These are phyloP conservation scores for Boloria selene DNA, from an alignment of 2,888 invertebrate genomes.

Conservation along the genomic window DNA sequence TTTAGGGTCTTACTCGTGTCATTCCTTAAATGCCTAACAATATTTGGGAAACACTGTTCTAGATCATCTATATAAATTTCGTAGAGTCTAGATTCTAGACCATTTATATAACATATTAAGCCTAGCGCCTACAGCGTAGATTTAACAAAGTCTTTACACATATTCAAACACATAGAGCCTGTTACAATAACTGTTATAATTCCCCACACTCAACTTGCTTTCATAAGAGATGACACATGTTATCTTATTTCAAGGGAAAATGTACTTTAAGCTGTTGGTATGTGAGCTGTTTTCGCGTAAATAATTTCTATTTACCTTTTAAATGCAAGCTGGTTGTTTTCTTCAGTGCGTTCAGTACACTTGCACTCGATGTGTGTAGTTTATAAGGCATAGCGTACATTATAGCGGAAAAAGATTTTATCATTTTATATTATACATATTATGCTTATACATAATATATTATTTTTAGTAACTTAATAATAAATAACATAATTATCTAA, in stretches of 20 bases:
- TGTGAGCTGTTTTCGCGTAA: conserved; percentile 1
- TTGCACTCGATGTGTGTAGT: conserved; percentile 29
- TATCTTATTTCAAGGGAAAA: not conserved
- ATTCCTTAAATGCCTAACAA: no score
- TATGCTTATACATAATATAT: no score
- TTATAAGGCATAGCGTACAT: conserved; percentile 19
- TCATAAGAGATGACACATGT: conserved; percentile 8
- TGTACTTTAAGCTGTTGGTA: not conserved
- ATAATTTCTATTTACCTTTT: conserved; percentile 10
- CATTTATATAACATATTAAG: not conserved
- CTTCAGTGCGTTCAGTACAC: conserved; percentile 38
- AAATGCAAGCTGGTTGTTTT: conserved; percentile 6
- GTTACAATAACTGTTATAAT: conserved; percentile 15
- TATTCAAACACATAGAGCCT: conserved; percentile 12
- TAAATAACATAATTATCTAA: no score
- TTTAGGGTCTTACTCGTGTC: no score
- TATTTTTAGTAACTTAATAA: no score
- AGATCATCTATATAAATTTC: no score
- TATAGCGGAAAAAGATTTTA: not conserved
- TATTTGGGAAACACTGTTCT: no score
- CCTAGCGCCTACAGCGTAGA: not conserved
- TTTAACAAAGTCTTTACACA: conserved; percentile 12
- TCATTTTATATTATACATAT: not conserved
- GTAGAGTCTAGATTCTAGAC: not conserved
- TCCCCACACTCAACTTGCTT: conserved; percentile 2